phyloP scores from a whole-genome alignment of 1,140 invertebrate species.

The Zaprionus taronus region DNA sequence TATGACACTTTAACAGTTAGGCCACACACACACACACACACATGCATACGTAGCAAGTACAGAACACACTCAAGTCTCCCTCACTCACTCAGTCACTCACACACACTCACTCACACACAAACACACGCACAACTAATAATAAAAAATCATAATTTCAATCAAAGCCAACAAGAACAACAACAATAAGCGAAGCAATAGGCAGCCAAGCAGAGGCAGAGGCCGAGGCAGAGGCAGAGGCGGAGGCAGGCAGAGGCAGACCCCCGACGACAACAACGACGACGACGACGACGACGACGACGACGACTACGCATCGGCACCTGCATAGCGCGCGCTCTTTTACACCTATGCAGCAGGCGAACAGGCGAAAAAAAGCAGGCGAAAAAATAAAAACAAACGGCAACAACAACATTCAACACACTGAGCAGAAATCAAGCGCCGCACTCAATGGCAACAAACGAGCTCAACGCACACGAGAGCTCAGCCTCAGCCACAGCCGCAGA shows the following conservation, averaged over 20 bases:
- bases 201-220: slow-evolving; percentile 32
- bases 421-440: slow-evolving; percentile 59
- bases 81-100: slow-evolving; percentile 25
- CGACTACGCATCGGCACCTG: slow-evolving; percentile 67
- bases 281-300: slow-evolving; percentile 42
- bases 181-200: slow-evolving; percentile 41
- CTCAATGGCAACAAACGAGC: slow-evolving; percentile 56
- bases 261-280: slow-evolving; percentile 22
- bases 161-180: slow-evolving; percentile 61
- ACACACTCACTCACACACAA: slow-evolving; percentile 27
- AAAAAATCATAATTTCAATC: slow-evolving; percentile 83
- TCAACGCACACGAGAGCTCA: slow-evolving; percentile 20
- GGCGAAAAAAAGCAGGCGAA: slow-evolving; percentile 18
- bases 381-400: slow-evolving; percentile 42
- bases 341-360: slow-evolving; percentile 58
- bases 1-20: slow-evolving; percentile 83
- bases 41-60: slow-evolving; percentile 36
- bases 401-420: slow-evolving; percentile 29
- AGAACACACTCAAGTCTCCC: slow-evolving; percentile 29
- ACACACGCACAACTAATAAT: slow-evolving; percentile 76
- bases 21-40: too few relatives aligned
- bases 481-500: neutral
- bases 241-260: slow-evolving; percentile 29
- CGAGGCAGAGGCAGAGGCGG: slow-evolving; percentile 11
- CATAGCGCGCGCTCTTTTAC: slow-evolving; percentile 74